These are phyloP conservation scores for Nasonia oneida DNA, from an alignment of 2,888 invertebrate genomes.

Conservation along the genomic window DNA sequence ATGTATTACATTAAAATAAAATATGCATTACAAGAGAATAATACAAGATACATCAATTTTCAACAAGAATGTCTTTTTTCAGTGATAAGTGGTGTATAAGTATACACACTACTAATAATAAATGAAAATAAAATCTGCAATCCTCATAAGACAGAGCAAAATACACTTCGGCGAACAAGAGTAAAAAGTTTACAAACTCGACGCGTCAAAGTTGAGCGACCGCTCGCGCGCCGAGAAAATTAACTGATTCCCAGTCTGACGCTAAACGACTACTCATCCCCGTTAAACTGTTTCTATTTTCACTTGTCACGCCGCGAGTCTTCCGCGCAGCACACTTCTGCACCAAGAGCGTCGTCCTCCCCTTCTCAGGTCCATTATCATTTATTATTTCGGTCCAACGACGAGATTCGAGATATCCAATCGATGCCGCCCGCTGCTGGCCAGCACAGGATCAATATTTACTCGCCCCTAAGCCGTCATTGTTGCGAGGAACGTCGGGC, in stretches of 20 bases:
- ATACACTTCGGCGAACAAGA: background rate
- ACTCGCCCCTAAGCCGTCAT: slow-evolving; percentile 7
- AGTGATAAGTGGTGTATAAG: too few relatives aligned
- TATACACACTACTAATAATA: too few relatives aligned
- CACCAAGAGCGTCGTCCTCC: background rate
- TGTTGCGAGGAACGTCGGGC: background rate
- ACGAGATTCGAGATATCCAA: slow-evolving; percentile 2
- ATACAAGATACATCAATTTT: too few relatives aligned
- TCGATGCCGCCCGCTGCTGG: background rate
- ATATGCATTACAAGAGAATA: too few relatives aligned
- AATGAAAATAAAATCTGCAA: background rate
- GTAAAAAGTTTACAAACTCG: background rate
- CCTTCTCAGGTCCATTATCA: slow-evolving; percentile 6
- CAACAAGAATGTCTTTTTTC: too few relatives aligned
- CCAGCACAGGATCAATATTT: slow-evolving; percentile 52
- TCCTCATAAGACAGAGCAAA: background rate
- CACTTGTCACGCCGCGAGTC: slow-evolving; percentile 73
- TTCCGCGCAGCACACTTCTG: background rate
- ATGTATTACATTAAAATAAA: slow-evolving; percentile 10
- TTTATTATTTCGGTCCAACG: slow-evolving; percentile 30
- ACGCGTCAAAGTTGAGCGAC: slow-evolving; percentile 2
- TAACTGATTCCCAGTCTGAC: slow-evolving; percentile 66
- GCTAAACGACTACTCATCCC: slow-evolving; percentile 76
- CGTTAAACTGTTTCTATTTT: slow-evolving; percentile 78
- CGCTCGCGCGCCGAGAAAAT: slow-evolving; percentile 41